Percentiles rank a stretch among this genome's conserved stretches.
Evolutionary conservation across 2,113 vertebrate species (phyloP).

Genomic region (Leuciscus idus): DNA sequence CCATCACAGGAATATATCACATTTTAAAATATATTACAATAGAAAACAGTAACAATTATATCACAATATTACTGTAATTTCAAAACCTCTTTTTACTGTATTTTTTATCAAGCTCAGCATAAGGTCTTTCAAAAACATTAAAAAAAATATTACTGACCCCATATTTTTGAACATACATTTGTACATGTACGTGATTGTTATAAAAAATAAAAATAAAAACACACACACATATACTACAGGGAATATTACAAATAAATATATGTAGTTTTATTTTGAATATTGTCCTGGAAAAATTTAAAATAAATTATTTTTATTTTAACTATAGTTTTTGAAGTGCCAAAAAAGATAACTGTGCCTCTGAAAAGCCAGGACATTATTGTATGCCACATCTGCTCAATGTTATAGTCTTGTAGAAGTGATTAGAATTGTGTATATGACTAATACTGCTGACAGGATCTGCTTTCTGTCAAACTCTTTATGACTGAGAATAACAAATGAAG

Average conservation of each 20-base stretch:
- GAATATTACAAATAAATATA: neutral
- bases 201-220: neutral
- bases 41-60: too few relatives aligned
- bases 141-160: neutral
- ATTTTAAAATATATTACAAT: too few relatives aligned
- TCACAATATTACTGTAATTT: neutral
- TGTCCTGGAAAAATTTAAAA: too few relatives aligned
- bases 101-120: neutral
- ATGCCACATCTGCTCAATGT: neutral
- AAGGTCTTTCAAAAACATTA: neutral
- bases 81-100: neutral
- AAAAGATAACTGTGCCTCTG: neutral
- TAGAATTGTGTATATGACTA: neutral
- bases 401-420: neutral
- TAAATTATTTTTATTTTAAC: too few relatives aligned
- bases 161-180: neutral
- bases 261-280: too few relatives aligned
- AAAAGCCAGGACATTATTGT: neutral
- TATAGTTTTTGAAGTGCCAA: neutral
- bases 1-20: too few relatives aligned
- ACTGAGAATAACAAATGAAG: slow-evolving; percentile 3
- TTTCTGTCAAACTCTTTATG: slow-evolving; percentile 13
- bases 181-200: neutral
- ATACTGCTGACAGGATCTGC: neutral
- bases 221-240: neutral